These are phyloP conservation scores for Lasioglossum marginatum DNA, from an alignment of 2,888 invertebrate species.

Conservation along the genomic window DNA sequence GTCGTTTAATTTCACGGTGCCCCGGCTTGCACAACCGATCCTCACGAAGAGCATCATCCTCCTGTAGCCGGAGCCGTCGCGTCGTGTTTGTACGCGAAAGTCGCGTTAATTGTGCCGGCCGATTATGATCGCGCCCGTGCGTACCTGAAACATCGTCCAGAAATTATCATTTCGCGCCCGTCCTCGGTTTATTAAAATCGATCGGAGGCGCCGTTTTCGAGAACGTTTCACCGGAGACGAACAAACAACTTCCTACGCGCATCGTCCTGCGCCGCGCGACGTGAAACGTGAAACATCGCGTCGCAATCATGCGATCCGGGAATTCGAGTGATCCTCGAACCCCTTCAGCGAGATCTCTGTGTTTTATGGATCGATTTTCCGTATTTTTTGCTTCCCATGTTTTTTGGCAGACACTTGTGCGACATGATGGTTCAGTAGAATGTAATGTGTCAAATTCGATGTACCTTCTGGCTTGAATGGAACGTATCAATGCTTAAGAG, in stretches of 20 bases:
- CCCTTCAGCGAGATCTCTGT: neutral
- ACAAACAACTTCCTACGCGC: conserved; percentile 35
- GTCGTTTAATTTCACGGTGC: conserved; percentile 57
- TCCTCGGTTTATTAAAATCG: conserved; percentile 43
- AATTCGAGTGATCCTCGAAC: conserved; percentile 18
- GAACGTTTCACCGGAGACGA: conserved; percentile 13
- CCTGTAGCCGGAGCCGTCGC: neutral
- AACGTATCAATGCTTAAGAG: neutral
- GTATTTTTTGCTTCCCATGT: neutral
- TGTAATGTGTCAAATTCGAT: no score
- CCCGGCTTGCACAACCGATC: conserved; percentile 27
- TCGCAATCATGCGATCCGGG: conserved; percentile 8
- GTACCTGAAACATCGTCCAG: conserved; percentile 27
- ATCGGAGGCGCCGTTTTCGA: conserved; percentile 6
- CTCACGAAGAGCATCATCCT: conserved; percentile 12
- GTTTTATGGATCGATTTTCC: neutral
- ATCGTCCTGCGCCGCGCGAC: conserved; percentile 9
- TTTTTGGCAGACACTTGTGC: neutral
- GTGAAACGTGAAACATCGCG: conserved; percentile 34
- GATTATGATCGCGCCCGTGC: conserved; percentile 44
- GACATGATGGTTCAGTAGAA: neutral
- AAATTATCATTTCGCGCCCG: conserved; percentile 37
- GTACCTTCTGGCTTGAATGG: no score
- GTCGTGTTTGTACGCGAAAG: conserved; percentile 32
- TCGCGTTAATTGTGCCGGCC: conserved; percentile 53